Conservation (phyloP, 2,888 invertebrate genomes). For the Ophion slaviceki region DNA sequence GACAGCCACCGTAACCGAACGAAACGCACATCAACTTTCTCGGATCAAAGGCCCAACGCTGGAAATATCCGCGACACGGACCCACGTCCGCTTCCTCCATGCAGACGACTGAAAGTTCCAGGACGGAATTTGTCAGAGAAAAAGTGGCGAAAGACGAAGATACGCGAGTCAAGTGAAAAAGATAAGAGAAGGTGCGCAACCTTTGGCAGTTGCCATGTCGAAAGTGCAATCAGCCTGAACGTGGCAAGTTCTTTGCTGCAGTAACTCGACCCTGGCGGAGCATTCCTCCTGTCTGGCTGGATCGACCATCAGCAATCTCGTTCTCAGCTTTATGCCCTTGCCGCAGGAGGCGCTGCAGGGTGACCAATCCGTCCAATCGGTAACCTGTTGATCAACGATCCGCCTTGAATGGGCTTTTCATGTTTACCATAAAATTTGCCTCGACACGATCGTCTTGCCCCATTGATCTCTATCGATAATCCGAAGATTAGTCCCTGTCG, state of each 20-base stretch:
- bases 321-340: constrained; percentile 90
- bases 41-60: constrained; percentile 94
- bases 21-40: constrained; percentile 91
- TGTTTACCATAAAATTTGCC: neutral
- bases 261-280: constrained; percentile 88
- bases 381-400: constrained; percentile 85
- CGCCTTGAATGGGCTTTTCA: neutral
- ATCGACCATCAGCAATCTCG: constrained; percentile 89
- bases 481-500: neutral
- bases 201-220: constrained; percentile 91
- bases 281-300: constrained; percentile 88
- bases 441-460: neutral
- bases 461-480: neutral
- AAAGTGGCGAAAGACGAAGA: neutral
- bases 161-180: neutral
- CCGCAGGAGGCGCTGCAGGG: constrained; percentile 96
- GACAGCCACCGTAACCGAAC: constrained; percentile 95
- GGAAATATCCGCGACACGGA: constrained; percentile 94
- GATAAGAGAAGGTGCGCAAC: constrained; percentile 84
- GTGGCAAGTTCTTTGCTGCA: constrained; percentile 90
- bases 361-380: constrained; percentile 96
- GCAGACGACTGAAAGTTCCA: constrained; percentile 88
- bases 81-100: constrained; percentile 91
- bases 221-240: constrained; percentile 89
- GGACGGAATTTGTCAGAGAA: neutral